phyloP scores from a whole-genome alignment of 2,888 invertebrate genomes.

The Platynereis dumerilii region DNA sequence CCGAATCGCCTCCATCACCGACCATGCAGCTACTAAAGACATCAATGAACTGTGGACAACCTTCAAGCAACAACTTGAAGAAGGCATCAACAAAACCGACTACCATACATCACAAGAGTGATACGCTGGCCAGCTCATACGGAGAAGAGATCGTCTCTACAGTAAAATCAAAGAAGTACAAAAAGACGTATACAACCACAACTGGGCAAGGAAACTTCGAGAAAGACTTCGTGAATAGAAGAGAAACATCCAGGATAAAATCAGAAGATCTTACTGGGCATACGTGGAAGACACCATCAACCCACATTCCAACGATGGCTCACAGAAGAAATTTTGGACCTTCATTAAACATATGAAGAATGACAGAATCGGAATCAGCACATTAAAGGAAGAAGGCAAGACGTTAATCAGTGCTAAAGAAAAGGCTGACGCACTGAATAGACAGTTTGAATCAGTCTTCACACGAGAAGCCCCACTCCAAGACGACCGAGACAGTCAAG shows the following conservation, averaged over 20 bases:
- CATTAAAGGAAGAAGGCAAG: not conserved
- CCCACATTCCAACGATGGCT: not conserved
- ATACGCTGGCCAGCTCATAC: not conserved
- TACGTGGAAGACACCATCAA: not conserved
- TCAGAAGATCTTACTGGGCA: not conserved
- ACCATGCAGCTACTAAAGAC: not conserved
- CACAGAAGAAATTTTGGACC: not conserved
- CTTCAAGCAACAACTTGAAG: not conserved
- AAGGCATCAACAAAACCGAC: not conserved
- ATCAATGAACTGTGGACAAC: not conserved
- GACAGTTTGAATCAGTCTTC: too few relatives aligned
- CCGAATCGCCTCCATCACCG: not conserved
- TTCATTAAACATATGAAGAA: not conserved
- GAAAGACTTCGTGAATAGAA: not conserved
- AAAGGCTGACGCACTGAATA: too few relatives aligned
- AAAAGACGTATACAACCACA: not conserved
- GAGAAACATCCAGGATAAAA: not conserved
- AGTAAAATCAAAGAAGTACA: not conserved
- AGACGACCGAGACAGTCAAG: too few relatives aligned
- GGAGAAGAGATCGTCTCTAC: not conserved
- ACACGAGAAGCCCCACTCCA: too few relatives aligned
- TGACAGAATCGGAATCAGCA: not conserved
- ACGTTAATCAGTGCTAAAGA: too few relatives aligned
- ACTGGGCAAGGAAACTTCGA: not conserved
- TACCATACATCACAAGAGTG: not conserved